phyloP scores from a whole-genome alignment of 2,113 vertebrate genomes.

The Pteronura brasiliensis region DNA sequence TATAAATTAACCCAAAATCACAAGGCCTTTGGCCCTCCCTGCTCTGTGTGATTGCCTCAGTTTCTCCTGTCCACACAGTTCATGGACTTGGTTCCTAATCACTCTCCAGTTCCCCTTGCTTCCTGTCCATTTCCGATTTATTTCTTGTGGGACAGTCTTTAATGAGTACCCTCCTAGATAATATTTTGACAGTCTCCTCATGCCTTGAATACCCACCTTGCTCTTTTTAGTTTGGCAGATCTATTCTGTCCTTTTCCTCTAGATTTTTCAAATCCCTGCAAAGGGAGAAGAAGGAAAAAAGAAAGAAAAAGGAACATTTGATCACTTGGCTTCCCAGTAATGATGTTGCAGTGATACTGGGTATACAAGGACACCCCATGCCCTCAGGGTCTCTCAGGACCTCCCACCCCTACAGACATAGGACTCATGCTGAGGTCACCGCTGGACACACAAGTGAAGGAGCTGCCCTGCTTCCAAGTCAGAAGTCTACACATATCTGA shows the following conservation, averaged over 20 bases:
- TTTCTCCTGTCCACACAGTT: not conserved
- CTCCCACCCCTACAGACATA: not conserved
- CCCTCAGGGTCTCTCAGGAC: not conserved
- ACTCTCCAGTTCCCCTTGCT: not conserved
- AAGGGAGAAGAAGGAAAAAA: not conserved
- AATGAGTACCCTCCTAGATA: not conserved
- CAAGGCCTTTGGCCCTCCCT: fast-evolving
- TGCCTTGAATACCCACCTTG: not conserved
- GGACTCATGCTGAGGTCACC: not conserved
- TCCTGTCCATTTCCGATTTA: not conserved
- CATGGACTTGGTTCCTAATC: not conserved
- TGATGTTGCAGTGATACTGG: not conserved
- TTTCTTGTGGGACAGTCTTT: not conserved
- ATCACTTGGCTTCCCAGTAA: not conserved
- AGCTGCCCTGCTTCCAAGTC: not conserved
- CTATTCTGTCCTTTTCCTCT: not conserved
- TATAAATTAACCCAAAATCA: too few relatives aligned
- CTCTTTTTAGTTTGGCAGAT: not conserved
- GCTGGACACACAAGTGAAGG: not conserved
- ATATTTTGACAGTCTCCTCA: not conserved
- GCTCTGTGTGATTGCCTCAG: not conserved
- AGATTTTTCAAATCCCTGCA: not conserved
- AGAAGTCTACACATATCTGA: not conserved
- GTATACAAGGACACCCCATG: too few relatives aligned
- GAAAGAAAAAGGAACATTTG: not conserved